These are phyloP conservation scores for Magallana angulata DNA, from an alignment of 1,140 invertebrate genomes.

Conservation along the genomic window DNA sequence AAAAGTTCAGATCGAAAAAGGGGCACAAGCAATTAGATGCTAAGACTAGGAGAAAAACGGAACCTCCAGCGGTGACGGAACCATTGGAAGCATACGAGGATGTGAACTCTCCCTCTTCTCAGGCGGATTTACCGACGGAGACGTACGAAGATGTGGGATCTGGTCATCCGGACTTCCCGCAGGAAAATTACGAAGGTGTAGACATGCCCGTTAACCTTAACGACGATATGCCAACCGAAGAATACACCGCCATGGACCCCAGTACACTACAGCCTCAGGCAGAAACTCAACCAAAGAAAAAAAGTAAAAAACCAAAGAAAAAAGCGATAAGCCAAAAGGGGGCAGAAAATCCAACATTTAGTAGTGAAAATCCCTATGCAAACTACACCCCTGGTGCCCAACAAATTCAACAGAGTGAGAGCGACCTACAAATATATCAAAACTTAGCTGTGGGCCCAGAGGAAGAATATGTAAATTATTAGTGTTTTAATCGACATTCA, in stretches of 20 bases:
- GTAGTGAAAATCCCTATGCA: not conserved
- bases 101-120: not conserved
- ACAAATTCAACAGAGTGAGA: not conserved
- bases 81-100: not conserved
- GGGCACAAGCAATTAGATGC: not conserved
- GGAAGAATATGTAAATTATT: not conserved
- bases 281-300: not conserved
- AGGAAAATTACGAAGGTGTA: not conserved
- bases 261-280: not conserved
- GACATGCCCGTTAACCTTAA: not conserved
- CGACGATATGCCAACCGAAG: not conserved
- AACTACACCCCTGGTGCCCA: not conserved
- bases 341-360: not conserved
- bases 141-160: conserved; percentile 9
- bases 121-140: not conserved
- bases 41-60: not conserved
- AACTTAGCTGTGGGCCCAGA: not conserved
- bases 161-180: not conserved
- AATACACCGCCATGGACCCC: conserved; percentile 7
- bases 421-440: too few relatives aligned
- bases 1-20: conserved; percentile 7
- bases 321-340: not conserved
- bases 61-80: not conserved
- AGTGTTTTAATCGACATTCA: not conserved
- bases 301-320: not conserved